A percentile compares a stretch with the other conserved stretches of the same genome.
These are phyloP conservation scores for Dysmachus trigonus DNA, from an alignment of 2,888 invertebrate genomes.

Conservation along the genomic window DNA sequence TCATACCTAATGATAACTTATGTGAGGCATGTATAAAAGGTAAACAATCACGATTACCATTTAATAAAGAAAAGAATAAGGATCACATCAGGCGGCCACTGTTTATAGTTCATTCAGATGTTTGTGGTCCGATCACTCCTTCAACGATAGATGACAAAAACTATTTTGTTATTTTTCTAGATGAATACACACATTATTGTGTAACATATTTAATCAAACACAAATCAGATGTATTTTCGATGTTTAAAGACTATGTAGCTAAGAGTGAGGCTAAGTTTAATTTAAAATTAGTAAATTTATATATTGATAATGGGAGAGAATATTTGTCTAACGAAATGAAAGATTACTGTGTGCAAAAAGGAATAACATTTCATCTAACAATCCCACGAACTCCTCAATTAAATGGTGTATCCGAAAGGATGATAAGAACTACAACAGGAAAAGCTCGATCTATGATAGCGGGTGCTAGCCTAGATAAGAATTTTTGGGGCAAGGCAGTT, in stretches of 20 bases:
- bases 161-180: slow-evolving; percentile 57
- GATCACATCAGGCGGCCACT: slow-evolving; percentile 51
- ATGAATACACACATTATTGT: slow-evolving; percentile 55
- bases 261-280: no score
- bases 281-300: slow-evolving; percentile 55
- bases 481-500: slow-evolving; percentile 59
- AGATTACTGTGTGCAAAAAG: slow-evolving; percentile 55
- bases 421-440: slow-evolving; percentile 59
- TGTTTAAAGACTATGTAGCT: slow-evolving; percentile 52
- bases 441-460: slow-evolving; percentile 57
- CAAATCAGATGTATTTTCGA: slow-evolving; percentile 55
- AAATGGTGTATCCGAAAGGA: slow-evolving; percentile 60
- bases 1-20: slow-evolving; percentile 49
- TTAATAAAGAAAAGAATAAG: slow-evolving; percentile 54
- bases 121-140: slow-evolving; percentile 46
- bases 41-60: slow-evolving; percentile 58
- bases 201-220: slow-evolving; percentile 53
- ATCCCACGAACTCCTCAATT: slow-evolving; percentile 60
- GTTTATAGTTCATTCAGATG: slow-evolving; percentile 57
- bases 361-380: slow-evolving; percentile 58
- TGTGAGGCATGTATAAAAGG: slow-evolving; percentile 59
- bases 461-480: slow-evolving; percentile 54
- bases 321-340: slow-evolving; percentile 57
- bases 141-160: slow-evolving; percentile 56
- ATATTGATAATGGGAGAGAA: slow-evolving; percentile 47